These are phyloP conservation scores for Pachyuromys duprasi DNA, from an alignment of 2,797 vertebrate genomes.

Conservation along the genomic window DNA sequence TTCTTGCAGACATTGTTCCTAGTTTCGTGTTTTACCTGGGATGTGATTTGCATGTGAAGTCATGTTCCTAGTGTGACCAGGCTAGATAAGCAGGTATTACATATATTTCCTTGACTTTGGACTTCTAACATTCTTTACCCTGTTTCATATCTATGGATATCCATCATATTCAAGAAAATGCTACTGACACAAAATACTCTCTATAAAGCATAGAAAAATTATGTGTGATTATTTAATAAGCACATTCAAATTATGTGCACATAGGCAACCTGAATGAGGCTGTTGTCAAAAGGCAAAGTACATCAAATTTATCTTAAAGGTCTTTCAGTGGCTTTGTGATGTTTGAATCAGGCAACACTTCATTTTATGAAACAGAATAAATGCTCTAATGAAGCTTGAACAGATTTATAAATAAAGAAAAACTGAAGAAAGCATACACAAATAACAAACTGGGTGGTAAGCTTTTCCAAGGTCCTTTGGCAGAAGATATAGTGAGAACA, in stretches of 20 bases:
- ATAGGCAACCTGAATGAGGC: neutral
- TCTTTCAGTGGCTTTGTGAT: neutral
- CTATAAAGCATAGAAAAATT: neutral
- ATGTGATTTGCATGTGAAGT: slow-evolving; percentile 29
- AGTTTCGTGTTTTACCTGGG: slow-evolving; percentile 1
- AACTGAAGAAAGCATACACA: neutral
- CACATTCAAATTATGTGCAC: neutral
- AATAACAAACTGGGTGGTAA: neutral
- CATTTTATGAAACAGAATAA: neutral
- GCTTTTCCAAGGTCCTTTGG: neutral
- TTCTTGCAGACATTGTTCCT: slow-evolving; percentile 6
- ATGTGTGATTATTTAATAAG: neutral
- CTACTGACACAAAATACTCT: neutral
- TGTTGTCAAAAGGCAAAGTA: neutral
- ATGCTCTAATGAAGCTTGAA: neutral
- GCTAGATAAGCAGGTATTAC: neutral
- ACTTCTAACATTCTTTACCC: neutral
- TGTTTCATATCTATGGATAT: neutral
- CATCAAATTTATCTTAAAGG: neutral
- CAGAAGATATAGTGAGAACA: neutral
- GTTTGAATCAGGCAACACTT: neutral
- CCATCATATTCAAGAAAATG: neutral
- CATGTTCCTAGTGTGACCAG: neutral
- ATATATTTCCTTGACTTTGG: neutral
- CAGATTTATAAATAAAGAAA: neutral